phyloP scores from a whole-genome alignment of 2,113 vertebrate genomes.

The Caracal caracal region DNA sequence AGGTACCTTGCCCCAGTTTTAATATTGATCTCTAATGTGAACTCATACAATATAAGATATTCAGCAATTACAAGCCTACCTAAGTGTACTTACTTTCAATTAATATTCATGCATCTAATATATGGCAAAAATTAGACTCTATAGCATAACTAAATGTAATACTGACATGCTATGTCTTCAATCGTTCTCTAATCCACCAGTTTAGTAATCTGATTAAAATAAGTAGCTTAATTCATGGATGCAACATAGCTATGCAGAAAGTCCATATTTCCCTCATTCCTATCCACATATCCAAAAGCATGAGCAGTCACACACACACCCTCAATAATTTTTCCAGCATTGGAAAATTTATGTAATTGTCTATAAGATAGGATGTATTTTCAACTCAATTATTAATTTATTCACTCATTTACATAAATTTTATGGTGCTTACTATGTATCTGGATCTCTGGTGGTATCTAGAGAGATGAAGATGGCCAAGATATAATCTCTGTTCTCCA shows the following conservation, averaged over 20 bases:
- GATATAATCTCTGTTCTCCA: not conserved
- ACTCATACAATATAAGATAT: not conserved
- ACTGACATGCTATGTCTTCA: not conserved
- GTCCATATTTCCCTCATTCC: not conserved
- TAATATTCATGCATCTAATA: not conserved
- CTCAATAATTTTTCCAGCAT: not conserved
- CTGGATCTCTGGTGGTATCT: not conserved
- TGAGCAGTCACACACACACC: not conserved
- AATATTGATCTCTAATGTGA: not conserved
- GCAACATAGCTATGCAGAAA: not conserved
- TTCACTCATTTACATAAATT: not conserved
- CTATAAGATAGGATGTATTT: not conserved
- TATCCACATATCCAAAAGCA: not conserved
- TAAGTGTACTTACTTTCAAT: not conserved
- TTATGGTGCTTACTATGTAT: not conserved
- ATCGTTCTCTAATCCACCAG: not conserved
- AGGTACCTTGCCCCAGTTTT: not conserved
- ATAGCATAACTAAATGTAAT: not conserved
- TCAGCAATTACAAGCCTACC: not conserved
- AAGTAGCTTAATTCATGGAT: not conserved
- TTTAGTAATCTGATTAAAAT: not conserved
- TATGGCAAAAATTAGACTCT: not conserved
- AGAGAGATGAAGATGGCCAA: not conserved
- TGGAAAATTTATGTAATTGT: not conserved
- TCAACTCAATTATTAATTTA: not conserved